Conservation (phyloP, 2,797 vertebrate species). For the Hydrophis major region DNA sequence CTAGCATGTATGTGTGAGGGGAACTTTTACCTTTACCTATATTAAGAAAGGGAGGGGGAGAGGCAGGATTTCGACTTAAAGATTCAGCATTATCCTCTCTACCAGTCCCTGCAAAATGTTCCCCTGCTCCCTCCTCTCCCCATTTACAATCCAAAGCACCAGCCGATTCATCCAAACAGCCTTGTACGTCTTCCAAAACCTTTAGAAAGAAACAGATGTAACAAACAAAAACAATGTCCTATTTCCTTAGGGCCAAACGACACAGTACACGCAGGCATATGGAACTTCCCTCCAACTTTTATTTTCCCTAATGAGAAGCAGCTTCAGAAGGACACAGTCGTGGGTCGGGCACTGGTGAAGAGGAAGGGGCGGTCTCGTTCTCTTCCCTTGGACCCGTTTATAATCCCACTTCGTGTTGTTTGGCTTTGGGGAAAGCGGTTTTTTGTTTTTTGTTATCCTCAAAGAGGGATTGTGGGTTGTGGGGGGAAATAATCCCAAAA, state of each 20-base stretch:
- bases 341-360: not conserved
- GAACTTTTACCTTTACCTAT: too few species aligned
- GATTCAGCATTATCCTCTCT: not conserved
- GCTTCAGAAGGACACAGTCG: not conserved
- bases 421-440: not conserved
- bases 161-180: not conserved
- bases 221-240: conserved; percentile 14
- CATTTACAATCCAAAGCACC: not conserved
- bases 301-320: conserved; percentile 2
- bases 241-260: conserved; percentile 22
- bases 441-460: not conserved
- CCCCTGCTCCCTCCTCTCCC: not conserved
- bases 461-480: not conserved
- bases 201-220: conserved; percentile 25
- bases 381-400: not conserved
- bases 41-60: not conserved
- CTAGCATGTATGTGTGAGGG: too few species aligned
- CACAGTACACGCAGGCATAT: conserved; percentile 8
- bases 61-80: not conserved
- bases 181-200: conserved; percentile 4
- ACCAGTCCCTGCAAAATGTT: not conserved
- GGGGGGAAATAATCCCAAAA: not conserved
- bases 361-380: not conserved
- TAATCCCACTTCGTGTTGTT: not conserved
- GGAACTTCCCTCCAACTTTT: not conserved